These are phyloP conservation scores for Sipha maydis DNA, from an alignment of 2,888 invertebrate genomes.

Conservation along the genomic window DNA sequence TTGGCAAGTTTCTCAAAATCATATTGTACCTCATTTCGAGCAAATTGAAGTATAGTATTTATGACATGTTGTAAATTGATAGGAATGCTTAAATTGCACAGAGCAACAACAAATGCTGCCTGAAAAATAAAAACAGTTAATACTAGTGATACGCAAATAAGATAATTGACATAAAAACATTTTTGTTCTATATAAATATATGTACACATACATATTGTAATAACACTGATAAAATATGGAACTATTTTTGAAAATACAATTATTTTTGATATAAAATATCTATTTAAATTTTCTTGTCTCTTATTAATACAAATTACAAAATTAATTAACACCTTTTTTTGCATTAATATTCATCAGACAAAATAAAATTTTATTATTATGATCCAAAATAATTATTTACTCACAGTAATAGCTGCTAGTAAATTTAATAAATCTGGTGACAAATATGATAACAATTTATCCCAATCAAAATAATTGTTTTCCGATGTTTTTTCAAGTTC, in stretches of 20 bases:
- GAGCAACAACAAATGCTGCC: constrained; percentile 88
- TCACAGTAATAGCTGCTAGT: constrained; percentile 81
- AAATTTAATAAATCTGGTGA: constrained; percentile 82
- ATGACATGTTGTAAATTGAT: constrained; percentile 84
- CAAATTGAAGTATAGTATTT: constrained; percentile 77
- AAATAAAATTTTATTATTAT: neutral
- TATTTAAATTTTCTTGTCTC: neutral
- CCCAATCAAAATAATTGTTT: constrained; percentile 80
- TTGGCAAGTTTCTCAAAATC: constrained; percentile 71
- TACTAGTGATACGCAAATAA: neutral
- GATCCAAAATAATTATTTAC: constrained; percentile 66
- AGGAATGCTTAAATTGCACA: constrained; percentile 90
- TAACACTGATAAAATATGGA: neutral
- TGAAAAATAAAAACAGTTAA: constrained; percentile 66
- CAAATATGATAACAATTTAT: constrained; percentile 77
- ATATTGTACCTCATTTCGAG: constrained; percentile 68
- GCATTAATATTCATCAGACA: neutral
- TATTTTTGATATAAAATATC: neutral
- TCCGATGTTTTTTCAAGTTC: constrained; percentile 64
- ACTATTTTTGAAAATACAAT: neutral
- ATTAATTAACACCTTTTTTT: too few relatives aligned
- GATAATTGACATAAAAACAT: too few relatives aligned
- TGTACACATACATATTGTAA: neutral
- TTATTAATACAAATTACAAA: too few relatives aligned
- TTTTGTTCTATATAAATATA: neutral